Evolutionary conservation across 1,140 invertebrate genomes (phyloP).

Genomic region (Forficula auricularia): DNA sequence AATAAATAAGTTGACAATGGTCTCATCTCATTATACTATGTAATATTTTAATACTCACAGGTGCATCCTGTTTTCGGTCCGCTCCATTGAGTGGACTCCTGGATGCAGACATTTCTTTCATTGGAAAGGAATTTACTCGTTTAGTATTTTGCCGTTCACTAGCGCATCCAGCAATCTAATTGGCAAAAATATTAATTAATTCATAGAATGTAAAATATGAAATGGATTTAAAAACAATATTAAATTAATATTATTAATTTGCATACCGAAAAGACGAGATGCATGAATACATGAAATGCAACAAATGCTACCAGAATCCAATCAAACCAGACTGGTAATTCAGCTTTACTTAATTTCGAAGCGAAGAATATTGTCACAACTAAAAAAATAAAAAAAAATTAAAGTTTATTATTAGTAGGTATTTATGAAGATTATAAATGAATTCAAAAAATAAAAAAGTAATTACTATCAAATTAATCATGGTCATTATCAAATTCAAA

Average conservation of each 20-base stretch:
- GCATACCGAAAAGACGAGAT: conserved; percentile 66
- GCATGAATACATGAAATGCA: conserved; percentile 70
- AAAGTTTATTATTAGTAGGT: not conserved
- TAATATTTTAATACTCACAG: conserved; percentile 35
- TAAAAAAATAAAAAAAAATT: conserved; percentile 30
- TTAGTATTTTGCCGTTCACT: conserved; percentile 51
- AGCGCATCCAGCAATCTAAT: conserved; percentile 51
- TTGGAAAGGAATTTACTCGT: conserved; percentile 59
- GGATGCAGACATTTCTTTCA: conserved; percentile 56
- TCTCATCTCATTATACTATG: not conserved
- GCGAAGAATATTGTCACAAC: conserved; percentile 88
- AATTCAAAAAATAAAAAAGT: not conserved
- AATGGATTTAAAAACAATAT: conserved; percentile 2
- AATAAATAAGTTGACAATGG: conserved; percentile 1
- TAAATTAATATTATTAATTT: conserved; percentile 15
- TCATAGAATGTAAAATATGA: too few relatives aligned
- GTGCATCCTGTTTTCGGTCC: conserved; percentile 51
- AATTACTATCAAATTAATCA: too few relatives aligned
- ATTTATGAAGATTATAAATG: conserved; percentile 1
- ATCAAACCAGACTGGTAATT: conserved; percentile 67
- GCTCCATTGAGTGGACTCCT: conserved; percentile 33
- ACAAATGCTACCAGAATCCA: conserved; percentile 79
- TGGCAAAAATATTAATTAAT: not conserved
- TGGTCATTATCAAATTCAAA: not conserved
- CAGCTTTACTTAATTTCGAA: conserved; percentile 62